A percentile compares a stretch with the other conserved stretches of the same genome.
These are phyloP conservation scores for Mus spicilegus DNA, from an alignment of 2,113 vertebrate species.

Conservation along the genomic window DNA sequence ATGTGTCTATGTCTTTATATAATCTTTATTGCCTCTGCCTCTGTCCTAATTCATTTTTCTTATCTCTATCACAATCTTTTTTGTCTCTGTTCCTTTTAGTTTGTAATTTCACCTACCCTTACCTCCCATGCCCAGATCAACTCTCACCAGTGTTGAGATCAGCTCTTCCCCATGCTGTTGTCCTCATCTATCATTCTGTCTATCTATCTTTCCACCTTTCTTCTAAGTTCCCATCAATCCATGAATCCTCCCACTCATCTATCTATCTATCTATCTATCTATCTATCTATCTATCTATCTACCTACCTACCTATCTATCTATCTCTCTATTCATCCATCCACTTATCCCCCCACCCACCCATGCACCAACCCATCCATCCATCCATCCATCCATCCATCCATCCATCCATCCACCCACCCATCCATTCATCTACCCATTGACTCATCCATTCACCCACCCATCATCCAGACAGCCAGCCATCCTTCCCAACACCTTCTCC, in stretches of 20 bases:
- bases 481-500: fast-evolving
- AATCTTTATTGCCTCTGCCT: neutral
- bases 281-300: no score
- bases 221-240: neutral
- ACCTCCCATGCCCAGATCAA: neutral
- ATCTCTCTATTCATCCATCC: neutral
- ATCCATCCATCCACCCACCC: neutral
- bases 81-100: neutral
- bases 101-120: no score
- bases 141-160: neutral
- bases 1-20: no score
- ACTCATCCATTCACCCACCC: neutral
- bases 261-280: no score
- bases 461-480: neutral
- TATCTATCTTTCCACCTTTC: no score
- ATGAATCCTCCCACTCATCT: no score
- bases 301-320: neutral
- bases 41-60: neutral
- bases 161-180: neutral
- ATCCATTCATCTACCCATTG: neutral
- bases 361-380: neutral
- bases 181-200: neutral
- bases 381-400: neutral
- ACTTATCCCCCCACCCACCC: neutral
- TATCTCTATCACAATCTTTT: neutral